A percentile compares a stretch with the other conserved stretches of the same genome.
Conservation (phyloP, 2,797 vertebrate species). For the Chrosomus eos region DNA sequence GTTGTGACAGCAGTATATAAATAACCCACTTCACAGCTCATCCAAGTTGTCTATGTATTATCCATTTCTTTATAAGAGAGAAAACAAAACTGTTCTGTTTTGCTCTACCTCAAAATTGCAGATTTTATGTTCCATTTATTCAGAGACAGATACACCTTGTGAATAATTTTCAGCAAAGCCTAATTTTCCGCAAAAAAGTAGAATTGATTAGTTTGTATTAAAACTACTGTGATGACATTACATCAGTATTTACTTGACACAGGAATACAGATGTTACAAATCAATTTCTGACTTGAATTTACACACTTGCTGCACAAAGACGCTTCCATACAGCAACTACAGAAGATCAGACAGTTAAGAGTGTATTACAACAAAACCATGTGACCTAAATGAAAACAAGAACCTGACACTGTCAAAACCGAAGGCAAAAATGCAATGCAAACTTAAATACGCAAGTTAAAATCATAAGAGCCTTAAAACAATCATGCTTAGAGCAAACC, state of each 20-base stretch:
- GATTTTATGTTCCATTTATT: not conserved
- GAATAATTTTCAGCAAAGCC: not conserved
- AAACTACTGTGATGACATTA: not conserved
- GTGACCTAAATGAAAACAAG: not conserved
- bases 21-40: not conserved
- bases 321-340: not conserved
- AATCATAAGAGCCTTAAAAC: constrained; percentile 15
- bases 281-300: not conserved
- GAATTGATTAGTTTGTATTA: not conserved
- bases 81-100: not conserved
- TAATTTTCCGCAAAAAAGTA: not conserved
- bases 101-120: not conserved
- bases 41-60: not conserved
- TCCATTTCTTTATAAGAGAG: not conserved
- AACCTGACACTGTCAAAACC: not conserved
- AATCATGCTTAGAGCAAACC: constrained; percentile 37
- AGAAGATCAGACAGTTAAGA: not conserved
- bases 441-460: constrained; percentile 11
- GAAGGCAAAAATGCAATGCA: not conserved
- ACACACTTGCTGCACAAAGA: not conserved
- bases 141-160: not conserved
- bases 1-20: not conserved
- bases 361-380: not conserved
- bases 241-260: not conserved
- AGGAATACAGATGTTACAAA: not conserved